Base-by-base conservation (phyloP, 92 coral and sea anemone species). In the Porites divaricata region DNA sequence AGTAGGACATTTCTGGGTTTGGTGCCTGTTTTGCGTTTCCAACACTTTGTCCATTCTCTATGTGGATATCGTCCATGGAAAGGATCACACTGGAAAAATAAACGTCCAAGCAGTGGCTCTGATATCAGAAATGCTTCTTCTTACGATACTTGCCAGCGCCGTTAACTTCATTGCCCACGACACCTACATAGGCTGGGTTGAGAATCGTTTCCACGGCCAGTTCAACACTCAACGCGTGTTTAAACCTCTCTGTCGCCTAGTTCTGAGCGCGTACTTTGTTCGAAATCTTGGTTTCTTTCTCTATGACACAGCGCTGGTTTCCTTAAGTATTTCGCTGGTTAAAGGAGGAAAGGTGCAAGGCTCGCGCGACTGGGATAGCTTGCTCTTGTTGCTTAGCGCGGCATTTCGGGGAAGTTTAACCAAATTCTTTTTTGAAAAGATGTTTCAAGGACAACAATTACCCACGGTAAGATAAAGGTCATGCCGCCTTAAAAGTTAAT, bases 371-470 rank as follows among this genome's bases (percentile, higher is more conserved):
- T 89, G 93, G 92, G 98, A 94, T 72, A 90, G 95, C 67, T 69
- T 94, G 52, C 67, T 94, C 19, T 75, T 94, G 78, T 84, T 94
- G 45, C 52, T 94, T 4, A 80, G 16, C 26, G 88, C 89, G 6
- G 98, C 95, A 2, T 88, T 89, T 64, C 89, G 98, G 20, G 98
- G 87, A 23, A 94, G 98, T 85, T 92, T 92, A 83, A 90, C 91
- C 6, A 89, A 89, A 78, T 94, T 92, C 75, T 94, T 89, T 83
- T 94, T 86, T 83, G 91, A 93, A 48, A 92, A 94, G 77, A 59
- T 94, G 52, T 93, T 93, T 58, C 92, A 87, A 72, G 94, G 90
- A 10, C 96, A 90, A 63, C 67, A 75, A 23, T 84, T 93, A 53
- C 96, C 96, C 6, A n/a, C 53, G 83, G 77, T 70, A 78, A 85